Evolutionary conservation across 2,113 vertebrate species (phyloP), one percentile per base, ranked within the genome.

Genomic region (Peromyscus californicus): DNA sequence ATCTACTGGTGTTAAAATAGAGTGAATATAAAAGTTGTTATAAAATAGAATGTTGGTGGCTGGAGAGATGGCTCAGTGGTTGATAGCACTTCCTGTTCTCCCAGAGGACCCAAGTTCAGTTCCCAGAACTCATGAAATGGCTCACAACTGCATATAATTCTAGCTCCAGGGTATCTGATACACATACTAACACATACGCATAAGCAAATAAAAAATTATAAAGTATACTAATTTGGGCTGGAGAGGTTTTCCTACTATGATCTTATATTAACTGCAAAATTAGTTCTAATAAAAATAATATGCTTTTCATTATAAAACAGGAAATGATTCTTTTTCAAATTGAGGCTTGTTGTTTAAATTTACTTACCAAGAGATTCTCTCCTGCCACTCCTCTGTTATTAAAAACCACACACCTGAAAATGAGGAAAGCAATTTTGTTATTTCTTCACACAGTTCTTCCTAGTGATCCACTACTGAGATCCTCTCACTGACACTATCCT

Each of bases 381-480:
- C 99, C 99, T 33, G 99, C 98, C 95, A 99, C 96, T 95, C 99
- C 99, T 89, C 99, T 98, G 97, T 99, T 99, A 98, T 99, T 99
- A 98, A 99, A 99, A 82, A 99, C 99, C 97, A 99, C 99, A 79
- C 99, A 99, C 98, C 99, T 99, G 98, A 98, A 99, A 99, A 97
- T 98, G 89, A 97, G 97, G 86, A 98, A 97, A 88, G 93, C 10
- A 97, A 97, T 96, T 90, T 65, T 90, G 57, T 98, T 98, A 98
- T 91, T 97, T 97, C 63, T 94, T 89, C 31, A 97, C n/a, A 84
- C 1, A 31, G 91, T 83, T 70, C 75, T 96, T 76, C 29, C 29
- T 96, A 36, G 88, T 42, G 70, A 82, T 42, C 31, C 31, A 59
- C 65, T 90, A 87, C 59, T 90, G 93, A 95, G 90, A 85, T 74